Percentiles rank a stretch among this genome's conserved stretches.
These are phyloP conservation scores for Pachypsylla venusta DNA, from an alignment of 1,140 invertebrate species.

Conservation along the genomic window DNA sequence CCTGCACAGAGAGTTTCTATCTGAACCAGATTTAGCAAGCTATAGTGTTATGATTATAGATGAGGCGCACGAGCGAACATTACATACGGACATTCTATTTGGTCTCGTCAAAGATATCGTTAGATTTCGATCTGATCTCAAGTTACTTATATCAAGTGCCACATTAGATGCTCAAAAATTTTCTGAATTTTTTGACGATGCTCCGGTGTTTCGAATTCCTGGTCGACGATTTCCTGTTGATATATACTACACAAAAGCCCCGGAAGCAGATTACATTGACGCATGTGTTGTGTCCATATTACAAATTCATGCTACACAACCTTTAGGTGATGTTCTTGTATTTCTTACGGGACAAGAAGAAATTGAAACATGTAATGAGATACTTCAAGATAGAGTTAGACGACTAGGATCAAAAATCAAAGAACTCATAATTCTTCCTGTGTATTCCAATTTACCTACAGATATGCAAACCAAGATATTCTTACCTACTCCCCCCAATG, in stretches of 20 bases:
- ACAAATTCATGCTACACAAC: conserved; percentile 95
- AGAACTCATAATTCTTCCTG: conserved; percentile 86
- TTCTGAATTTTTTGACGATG: conserved; percentile 95
- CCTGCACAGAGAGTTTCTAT: conserved; percentile 89
- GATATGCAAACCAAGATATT: conserved; percentile 99
- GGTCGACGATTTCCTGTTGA: conserved; percentile 71
- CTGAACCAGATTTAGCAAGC: conserved; percentile 72
- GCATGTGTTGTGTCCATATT: conserved; percentile 91
- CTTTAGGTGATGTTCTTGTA: conserved; percentile 87
- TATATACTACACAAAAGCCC: conserved; percentile 98
- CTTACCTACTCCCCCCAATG: conserved; percentile 84
- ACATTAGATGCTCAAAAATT: conserved; percentile 98
- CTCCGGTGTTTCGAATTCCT: conserved; percentile 94
- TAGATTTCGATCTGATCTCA: conserved; percentile 84
- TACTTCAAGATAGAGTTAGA: conserved; percentile 75
- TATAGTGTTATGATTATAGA: conserved; percentile 96
- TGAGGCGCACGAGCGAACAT: conserved; percentile 95
- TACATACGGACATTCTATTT: conserved; percentile 97
- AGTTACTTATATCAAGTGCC: conserved; percentile 92
- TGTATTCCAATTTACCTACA: conserved; percentile 96
- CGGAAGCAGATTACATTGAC: conserved; percentile 96
- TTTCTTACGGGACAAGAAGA: conserved; percentile 95
- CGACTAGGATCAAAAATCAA: conserved; percentile 82
- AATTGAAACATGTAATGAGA: conserved; percentile 91
- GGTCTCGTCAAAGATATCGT: conserved; percentile 97